Conservation (phyloP, 1,140 invertebrate genomes). For the Drosophila pruinosa region DNA sequence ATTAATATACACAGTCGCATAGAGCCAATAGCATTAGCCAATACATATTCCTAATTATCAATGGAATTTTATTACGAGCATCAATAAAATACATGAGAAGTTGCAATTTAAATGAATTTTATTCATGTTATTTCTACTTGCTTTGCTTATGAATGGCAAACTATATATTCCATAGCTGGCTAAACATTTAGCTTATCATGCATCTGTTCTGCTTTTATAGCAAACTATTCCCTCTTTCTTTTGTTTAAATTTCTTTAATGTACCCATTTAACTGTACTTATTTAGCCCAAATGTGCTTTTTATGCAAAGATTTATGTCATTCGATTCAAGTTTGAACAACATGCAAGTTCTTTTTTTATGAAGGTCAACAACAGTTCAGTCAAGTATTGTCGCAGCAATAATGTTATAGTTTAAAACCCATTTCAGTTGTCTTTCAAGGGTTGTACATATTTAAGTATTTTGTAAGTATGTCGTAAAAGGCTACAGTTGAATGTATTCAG, state of each 20-base stretch:
- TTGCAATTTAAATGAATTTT: too few relatives aligned
- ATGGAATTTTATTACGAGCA: too few relatives aligned
- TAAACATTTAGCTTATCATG: too few relatives aligned
- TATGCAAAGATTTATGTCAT: not conserved
- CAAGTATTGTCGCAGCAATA: not conserved
- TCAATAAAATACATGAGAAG: too few relatives aligned
- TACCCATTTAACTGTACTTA: not conserved
- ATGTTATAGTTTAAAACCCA: not conserved
- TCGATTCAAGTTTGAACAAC: not conserved
- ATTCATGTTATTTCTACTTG: too few relatives aligned
- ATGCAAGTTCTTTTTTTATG: not conserved
- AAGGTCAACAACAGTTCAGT: not conserved
- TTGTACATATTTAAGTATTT: conserved; percentile 7
- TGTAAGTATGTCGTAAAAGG: conserved; percentile 1
- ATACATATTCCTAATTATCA: not conserved
- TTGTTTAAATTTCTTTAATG: not conserved
- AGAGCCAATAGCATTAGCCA: not conserved
- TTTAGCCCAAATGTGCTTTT: not conserved
- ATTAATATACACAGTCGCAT: not conserved
- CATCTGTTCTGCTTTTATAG: too few relatives aligned
- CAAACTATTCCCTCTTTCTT: too few relatives aligned
- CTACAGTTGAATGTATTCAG: not conserved
- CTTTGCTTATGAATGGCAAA: too few relatives aligned
- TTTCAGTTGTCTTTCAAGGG: not conserved
- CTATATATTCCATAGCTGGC: too few relatives aligned